A percentile compares a stretch with the other conserved stretches of the same genome.
Conservation (phyloP, 1,140 invertebrate species). For the Drosophila funebris region DNA sequence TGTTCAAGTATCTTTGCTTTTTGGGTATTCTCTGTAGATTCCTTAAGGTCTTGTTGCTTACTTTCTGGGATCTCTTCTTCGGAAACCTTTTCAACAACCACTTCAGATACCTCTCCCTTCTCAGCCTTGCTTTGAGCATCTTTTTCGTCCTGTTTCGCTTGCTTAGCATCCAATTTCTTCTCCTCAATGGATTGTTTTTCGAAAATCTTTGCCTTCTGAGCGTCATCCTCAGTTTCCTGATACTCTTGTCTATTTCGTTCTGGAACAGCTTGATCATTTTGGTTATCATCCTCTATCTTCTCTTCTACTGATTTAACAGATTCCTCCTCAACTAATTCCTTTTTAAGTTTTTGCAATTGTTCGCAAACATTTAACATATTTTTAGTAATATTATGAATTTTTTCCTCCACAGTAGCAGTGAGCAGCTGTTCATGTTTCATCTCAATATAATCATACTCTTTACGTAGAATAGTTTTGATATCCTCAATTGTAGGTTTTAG, state of each 20-base stretch:
- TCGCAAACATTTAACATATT: constrained; percentile 47
- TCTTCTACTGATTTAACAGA: constrained; percentile 15
- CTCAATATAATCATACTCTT: constrained; percentile 60
- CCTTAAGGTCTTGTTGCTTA: background rate
- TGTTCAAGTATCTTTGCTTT: background rate
- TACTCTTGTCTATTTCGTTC: background rate
- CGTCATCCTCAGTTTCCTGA: constrained; percentile 9
- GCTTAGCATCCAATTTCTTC: background rate
- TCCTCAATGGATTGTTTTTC: constrained; percentile 13
- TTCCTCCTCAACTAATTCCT: background rate
- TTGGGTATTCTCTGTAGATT: background rate
- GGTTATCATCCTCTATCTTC: constrained; percentile 26
- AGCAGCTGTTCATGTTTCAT: constrained; percentile 31
- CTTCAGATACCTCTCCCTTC: constrained; percentile 41
- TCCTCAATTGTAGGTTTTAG: constrained; percentile 49
- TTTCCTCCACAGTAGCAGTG: constrained; percentile 36
- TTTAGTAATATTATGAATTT: constrained; percentile 44
- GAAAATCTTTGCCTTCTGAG: constrained; percentile 4
- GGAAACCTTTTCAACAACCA: constrained; percentile 16
- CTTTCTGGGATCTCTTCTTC: constrained; percentile 12
- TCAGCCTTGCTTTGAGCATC: constrained; percentile 2
- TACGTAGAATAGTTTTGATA: constrained; percentile 38
- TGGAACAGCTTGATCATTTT: no score
- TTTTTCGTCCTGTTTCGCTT: constrained; percentile 20
- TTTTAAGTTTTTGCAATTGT: constrained; percentile 25